phyloP scores from a whole-genome alignment of 2,888 invertebrate species.

The Polydrusus cervinus region DNA sequence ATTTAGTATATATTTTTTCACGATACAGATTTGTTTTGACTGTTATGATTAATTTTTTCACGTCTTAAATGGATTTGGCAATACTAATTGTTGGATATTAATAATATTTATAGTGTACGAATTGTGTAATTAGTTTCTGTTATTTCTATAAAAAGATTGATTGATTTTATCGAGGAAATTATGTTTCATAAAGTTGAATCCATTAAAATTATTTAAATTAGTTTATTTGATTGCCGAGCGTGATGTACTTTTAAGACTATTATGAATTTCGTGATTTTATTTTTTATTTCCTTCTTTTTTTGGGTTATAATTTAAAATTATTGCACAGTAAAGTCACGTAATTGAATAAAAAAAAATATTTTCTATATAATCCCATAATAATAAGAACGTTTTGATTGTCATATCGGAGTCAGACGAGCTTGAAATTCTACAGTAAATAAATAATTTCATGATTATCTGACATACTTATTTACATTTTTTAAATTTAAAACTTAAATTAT shows the following conservation, averaged over 20 bases:
- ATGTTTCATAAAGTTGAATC: conserved; percentile 4
- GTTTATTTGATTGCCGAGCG: neutral
- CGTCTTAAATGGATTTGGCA: conserved; percentile 9
- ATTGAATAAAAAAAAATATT: too few species aligned
- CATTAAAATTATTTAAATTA: conserved; percentile 21
- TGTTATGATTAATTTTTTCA: conserved; percentile 23
- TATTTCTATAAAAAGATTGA: conserved; percentile 13
- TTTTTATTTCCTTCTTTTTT: conserved; percentile 10
- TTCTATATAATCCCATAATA: too few species aligned
- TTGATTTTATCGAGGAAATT: conserved; percentile 11
- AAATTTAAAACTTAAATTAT: too few species aligned
- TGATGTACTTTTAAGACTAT: neutral
- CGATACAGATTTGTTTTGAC: conserved; percentile 24
- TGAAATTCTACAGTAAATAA: too few species aligned
- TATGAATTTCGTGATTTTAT: neutral
- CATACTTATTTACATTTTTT: too few species aligned
- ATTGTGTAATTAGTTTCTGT: conserved; percentile 17
- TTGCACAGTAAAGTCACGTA: neutral
- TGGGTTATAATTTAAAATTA: neutral
- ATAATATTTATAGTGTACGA: conserved; percentile 9
- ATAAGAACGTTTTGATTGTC: too few species aligned
- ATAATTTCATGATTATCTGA: too few species aligned
- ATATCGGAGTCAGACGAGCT: too few species aligned
- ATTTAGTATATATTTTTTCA: conserved; percentile 2
- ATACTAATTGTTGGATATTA: conserved; percentile 16